Evolutionary conservation across 2,113 vertebrate genomes (phyloP), one percentile per base, ranked within the genome.

Genomic region (Pomatorhinus ruficollis): DNA sequence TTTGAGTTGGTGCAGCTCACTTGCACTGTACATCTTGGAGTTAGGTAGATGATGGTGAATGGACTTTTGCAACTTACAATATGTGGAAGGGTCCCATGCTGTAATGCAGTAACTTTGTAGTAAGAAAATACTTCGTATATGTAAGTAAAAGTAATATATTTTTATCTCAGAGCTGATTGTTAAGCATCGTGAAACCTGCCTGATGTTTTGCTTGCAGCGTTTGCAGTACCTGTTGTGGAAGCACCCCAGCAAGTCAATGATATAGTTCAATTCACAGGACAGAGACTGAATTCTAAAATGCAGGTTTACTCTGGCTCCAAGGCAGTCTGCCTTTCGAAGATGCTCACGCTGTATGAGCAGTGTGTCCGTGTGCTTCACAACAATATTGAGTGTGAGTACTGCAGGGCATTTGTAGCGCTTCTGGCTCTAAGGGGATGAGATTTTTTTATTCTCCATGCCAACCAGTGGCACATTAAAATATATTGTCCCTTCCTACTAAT

Each of bases 241-340:
- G 42, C 44, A 37, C 45, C 92, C 16, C 85, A 91, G 60, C 64
- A 80, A 77, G 70, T 47, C 39, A 33, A 16, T 40, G 98, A 99
- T 27, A 61, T 85, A 1, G 50, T 68, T 39, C 93, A 96, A 39
- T 99, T 99, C 93, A 98, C 98, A 12, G 98, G 99, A n/a, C 98
- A 97, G 59, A 97, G 99, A 42, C 91, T 98, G 16, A 99, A 99
- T 95, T 98, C 83, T 82, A 99, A 99, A 96, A 99, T 99, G 98
- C 98, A 98, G 39, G 98, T 99, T 64, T 99, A 99, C 91, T 99
- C 99, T 2, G 99, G 99, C 18, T 97, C 97, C 22, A 99, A 99
- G 97, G 87, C 97, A 2, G 59, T 74, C 28, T 98, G 93, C 85
- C 98, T 99, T 61, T 98, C 98, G 3, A 89, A 98, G 92, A 99